Evolutionary conservation across 2,888 invertebrate species (phyloP), one percentile per base, ranked within the genome.

Genomic region (Netelia melanura): DNA sequence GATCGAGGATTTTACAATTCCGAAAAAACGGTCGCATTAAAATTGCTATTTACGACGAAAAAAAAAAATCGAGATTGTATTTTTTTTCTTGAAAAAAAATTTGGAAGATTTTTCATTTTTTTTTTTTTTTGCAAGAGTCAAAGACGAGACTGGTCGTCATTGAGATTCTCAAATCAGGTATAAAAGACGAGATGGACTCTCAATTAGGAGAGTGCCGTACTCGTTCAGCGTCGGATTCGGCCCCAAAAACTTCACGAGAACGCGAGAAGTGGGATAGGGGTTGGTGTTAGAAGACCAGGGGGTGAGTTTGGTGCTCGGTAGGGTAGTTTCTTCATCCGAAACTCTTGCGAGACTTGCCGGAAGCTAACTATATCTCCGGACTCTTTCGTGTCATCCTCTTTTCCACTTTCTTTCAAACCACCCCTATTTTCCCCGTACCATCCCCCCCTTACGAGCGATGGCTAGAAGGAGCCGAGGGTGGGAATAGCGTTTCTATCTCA

Each of bases 201-300:
- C 90, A 90, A 89, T 90, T 90, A 89, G 86, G 85, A 86, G 84
- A 90, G 89, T 89, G 87, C 86, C 86, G 83, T 83, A 80, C 87
- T 44, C 6, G 58, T 65, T 38, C 58, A 68, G 58, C 25, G n/a
- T 62, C 62, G 87, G 88, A 87, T 89, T 86, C 86, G 87, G 86
- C 86, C 86, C 86, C 88, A 90, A 89, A 90, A 90, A 86, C 86
- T 86, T 88, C 68, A 58, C 17, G 23, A 21, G 44, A 65, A 64
- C 25, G 56, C 21, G 58, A 58, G 17, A 21, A 58, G 58, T 58
- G 10, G 54, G 54, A 17, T 14, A 72, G 72, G 43, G 71, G 71
- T 56, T 14, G 64, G 71, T 70, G 64, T 64, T 64, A 54, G 77
- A 30, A 64, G 11, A 30, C 5, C 17, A 30, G 3, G 23, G 23